Percentiles rank a stretch among this genome's conserved stretches.
Evolutionary conservation across 2,113 vertebrate species (phyloP).

Genomic region (Rhabdomys dilectus): DNA sequence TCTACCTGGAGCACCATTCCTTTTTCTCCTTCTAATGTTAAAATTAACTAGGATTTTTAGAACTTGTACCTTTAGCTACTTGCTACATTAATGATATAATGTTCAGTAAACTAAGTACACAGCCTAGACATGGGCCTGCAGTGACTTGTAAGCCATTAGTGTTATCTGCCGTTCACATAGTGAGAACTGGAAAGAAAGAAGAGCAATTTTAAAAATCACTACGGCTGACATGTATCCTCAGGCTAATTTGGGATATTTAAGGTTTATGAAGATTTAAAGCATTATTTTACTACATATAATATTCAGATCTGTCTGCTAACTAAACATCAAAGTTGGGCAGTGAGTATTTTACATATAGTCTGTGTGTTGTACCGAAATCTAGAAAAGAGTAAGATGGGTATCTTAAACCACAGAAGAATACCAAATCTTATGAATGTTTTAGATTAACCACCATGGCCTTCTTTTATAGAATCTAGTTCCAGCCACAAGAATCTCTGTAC

Average conservation of each 20-base stretch:
- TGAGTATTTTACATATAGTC: background rate
- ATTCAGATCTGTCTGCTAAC: background rate
- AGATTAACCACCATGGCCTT: background rate
- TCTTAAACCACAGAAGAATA: background rate
- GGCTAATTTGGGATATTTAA: background rate
- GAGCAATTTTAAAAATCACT: background rate
- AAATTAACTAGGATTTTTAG: background rate
- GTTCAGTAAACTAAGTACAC: background rate
- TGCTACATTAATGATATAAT: background rate
- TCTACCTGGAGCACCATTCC: background rate
- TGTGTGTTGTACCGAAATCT: background rate
- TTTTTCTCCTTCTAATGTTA: background rate
- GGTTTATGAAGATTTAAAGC: background rate
- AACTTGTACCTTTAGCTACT: slow-evolving; percentile 2
- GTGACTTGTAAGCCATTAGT: background rate
- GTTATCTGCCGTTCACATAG: background rate
- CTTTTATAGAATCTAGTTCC: background rate
- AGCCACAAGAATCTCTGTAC: background rate
- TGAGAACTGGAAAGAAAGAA: background rate
- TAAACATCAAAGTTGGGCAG: background rate
- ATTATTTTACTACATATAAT: background rate
- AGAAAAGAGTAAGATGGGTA: background rate
- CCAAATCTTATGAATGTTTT: background rate
- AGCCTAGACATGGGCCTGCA: background rate
- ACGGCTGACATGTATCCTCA: background rate